Base-by-base conservation (phyloP, 2,888 invertebrate genomes). In the Eupelmus urozonus region DNA sequence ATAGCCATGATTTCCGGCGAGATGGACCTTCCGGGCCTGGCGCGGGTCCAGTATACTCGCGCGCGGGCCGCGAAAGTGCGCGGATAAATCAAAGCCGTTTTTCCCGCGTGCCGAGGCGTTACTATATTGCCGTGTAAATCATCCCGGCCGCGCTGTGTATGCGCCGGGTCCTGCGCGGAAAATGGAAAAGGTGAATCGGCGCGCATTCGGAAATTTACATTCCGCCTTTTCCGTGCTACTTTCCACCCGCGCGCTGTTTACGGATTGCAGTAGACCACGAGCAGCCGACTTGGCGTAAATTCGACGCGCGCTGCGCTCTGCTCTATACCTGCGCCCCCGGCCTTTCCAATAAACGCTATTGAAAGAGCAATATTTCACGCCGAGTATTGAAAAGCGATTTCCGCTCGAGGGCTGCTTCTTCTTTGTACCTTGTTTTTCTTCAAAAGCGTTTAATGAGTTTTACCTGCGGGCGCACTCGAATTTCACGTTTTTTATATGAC, bases 21-120 rank as follows among this genome's bases (percentile, higher is more conserved):
- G 85, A 84, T 84, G 85, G 86, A 85, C 85, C 85, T 85, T 86
- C 85, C 86, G 82, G 76, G 81, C 60, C 82, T 84, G 84, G 82
- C 83, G 81, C 69, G 67, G 78, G 82, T 85, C 85, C 85, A 85
- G 83, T 80, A 78, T 82, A 76, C 49, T n/a, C n/a, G n/a, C n/a
- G n/a, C n/a, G n/a, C n/a, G n/a, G 80, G 51, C 79, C 78, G 40
- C 53, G 82, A 85, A 83, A 85, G 84, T 83, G 82, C 79, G 67
- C 74, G 82, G 79, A 84, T 85, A 85, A 85, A 85, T 85, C 85
- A 85, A 81, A 80, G 70, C 65, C 62, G 72, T 74, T 67, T 85
- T 82, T 81, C 74, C 80, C n/a, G 77, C 25, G 76, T 34, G 60
- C 65, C 16, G 76, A 81, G 82, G 83, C 81, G 83, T 81, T 84